Base-by-base conservation (phyloP, 2,113 vertebrate species). In the Sardina pilchardus region DNA sequence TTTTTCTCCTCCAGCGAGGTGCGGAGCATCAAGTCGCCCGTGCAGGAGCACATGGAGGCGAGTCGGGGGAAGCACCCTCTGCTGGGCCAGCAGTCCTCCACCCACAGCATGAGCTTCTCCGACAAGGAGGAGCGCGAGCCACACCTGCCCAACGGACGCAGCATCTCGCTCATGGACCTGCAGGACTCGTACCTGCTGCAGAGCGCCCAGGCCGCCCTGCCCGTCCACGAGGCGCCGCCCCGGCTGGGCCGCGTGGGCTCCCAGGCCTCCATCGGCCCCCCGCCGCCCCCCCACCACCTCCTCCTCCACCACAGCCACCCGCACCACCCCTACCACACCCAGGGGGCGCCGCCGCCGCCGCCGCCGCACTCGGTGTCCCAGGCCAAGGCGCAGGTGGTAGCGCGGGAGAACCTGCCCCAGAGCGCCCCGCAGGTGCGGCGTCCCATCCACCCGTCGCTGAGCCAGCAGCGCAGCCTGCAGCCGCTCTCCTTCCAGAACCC, bases 401-500 rank as follows among this genome's bases (percentile, higher is more conserved):
- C 95, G 59, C 92, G 95, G 89, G 97, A 97, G 86, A 93, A 90
- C 75, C 93, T 95, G 0, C 97, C 97, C 0, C 98, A 99, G 92
- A 99, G 97, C 0, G 97, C 96, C 0, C 98, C 98, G 2, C 98
- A 99, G 94, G 95, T 96, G 67, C 93, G 97, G 80, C 94, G 97
- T 47, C 97, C 97, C 2, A 93, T 98, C 85, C 96, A 95, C 82
- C 95, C 95, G 0, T 95, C 96, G 3, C 89, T 97, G 91, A 96
- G 92, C 90, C 97, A 97, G n/a, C 97, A 96, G 87, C 96, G 96
- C 90, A 95, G 93, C 92, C 95, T 98, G 75, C 97, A 97, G 92
- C 97, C 98, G 6, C 94, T 99, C 16, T 98, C 96, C 0, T 99
- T 99, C 95, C 97, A 99, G 90, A 99, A 99, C 91, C 98, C 98